Base-by-base conservation (phyloP, 2,888 invertebrate species). In the Tineola bisselliella region DNA sequence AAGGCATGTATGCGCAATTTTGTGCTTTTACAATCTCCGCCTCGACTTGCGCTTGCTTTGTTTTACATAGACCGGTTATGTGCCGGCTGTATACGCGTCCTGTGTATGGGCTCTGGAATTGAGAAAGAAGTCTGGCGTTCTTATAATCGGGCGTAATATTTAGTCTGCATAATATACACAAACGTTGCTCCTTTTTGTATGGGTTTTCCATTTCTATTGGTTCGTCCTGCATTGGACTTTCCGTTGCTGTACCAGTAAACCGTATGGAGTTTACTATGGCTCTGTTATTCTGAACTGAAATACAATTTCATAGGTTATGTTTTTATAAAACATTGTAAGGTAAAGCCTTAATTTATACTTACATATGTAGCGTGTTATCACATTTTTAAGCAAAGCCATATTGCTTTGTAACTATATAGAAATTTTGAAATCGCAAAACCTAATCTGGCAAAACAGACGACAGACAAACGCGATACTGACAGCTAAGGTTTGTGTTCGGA, bases 91-190 rank as follows among this genome's bases (percentile, higher is more conserved):
- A 99, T 64, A 98, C 91, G 65, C 93, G 89, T 0, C 99, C 99
- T 0, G 99, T 98, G 74, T 94, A 96, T 0, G 96, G 93, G 33
- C 98, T 99, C 72, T 98, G 94, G 79, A 99, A 99, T 76, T 99
- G 98, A 0, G 97, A 96, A 5, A 99, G 80, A 3, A 99, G 79
- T 67, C 95, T 91, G 0, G 93, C 91, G 80, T 99, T 99, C 81
- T 98, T 98, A 73, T 95, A 98, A 76, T 96, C 90, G 0, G 96
- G 92, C 0, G 88, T 88, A n/a, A 98, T 91, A 33, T 93, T 90
- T 63, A 93, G 76, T 79, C 92, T 91, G 76, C 98, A 98, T 10
- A 98, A 81, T 66, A 98, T 90, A 73, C 98, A 98, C 65, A 89
- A 77, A 18, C 82, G 84, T 63, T 84, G 89, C 64, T 94, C 92